Percentiles rank a stretch among this genome's conserved stretches.
These are phyloP conservation scores for Eudyptes chrysolophus DNA, from an alignment of 2,113 vertebrate genomes.

Conservation along the genomic window DNA sequence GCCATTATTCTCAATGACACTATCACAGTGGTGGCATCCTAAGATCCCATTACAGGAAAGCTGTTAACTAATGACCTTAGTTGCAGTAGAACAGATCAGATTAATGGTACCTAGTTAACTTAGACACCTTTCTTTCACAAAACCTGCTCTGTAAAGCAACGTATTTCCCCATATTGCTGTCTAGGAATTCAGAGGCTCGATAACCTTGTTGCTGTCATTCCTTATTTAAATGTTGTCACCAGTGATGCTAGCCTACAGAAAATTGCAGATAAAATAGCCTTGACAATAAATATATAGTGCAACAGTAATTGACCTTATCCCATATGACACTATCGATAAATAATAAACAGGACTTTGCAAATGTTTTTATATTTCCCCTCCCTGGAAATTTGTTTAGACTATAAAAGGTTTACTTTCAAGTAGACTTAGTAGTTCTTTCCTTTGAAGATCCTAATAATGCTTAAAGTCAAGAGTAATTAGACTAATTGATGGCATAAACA, in stretches of 20 bases:
- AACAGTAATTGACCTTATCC: not conserved
- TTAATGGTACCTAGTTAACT: conserved; percentile 62
- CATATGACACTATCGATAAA: not conserved
- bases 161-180: conserved; percentile 43
- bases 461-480: conserved; percentile 63
- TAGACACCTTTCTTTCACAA: conserved; percentile 37
- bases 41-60: conserved; percentile 57
- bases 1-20: conserved; percentile 66
- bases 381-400: conserved; percentile 18
- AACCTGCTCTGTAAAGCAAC: conserved; percentile 42
- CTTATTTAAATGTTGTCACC: not conserved
- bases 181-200: not conserved
- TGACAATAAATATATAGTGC: not conserved
- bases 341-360: not conserved
- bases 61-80: conserved; percentile 56
- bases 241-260: not conserved
- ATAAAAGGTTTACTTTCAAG: conserved; percentile 51
- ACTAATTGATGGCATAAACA: conserved; percentile 60
- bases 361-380: not conserved
- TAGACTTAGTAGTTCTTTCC: conserved; percentile 6
- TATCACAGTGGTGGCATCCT: conserved; percentile 59
- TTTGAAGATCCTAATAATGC: conserved; percentile 53
- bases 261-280: not conserved
- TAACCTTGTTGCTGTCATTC: not conserved
- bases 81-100: conserved; percentile 65